Percentiles rank a stretch among this genome's conserved stretches.
Evolutionary conservation across 2,888 invertebrate species (phyloP).

Genomic region (Pyrrhosoma nymphula): DNA sequence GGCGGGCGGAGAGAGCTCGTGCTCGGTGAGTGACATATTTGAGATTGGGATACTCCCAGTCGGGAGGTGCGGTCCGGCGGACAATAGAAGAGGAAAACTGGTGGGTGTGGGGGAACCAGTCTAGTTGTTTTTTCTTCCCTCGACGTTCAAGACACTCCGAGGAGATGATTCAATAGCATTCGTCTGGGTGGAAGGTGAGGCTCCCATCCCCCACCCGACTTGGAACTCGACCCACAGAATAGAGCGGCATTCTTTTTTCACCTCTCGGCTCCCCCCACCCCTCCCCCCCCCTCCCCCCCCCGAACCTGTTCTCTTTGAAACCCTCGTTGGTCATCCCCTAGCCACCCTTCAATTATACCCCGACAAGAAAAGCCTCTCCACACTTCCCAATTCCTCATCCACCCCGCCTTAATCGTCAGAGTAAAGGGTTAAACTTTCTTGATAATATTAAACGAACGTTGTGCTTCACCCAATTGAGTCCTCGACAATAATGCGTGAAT

Average conservation of each 20-base stretch:
- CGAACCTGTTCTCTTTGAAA: background rate
- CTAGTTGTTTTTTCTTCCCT: background rate
- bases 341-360: background rate
- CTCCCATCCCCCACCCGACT: background rate
- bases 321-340: background rate
- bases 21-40: background rate
- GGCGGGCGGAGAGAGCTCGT: background rate
- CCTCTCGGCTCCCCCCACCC: background rate
- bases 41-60: background rate
- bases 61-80: background rate
- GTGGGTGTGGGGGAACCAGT: background rate
- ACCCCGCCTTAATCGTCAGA: too few relatives aligned
- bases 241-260: background rate
- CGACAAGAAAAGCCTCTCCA: background rate
- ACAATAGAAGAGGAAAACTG: background rate
- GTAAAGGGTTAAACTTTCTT: background rate
- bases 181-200: too few relatives aligned
- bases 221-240: background rate
- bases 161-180: conserved; percentile 5
- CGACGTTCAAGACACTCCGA: background rate
- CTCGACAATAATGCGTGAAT: too few relatives aligned
- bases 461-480: too few relatives aligned
- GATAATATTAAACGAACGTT: too few relatives aligned
- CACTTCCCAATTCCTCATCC: background rate
- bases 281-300: background rate